Evolutionary conservation across 1,140 invertebrate species (phyloP).

Genomic region (Palaemon carinicauda): DNA sequence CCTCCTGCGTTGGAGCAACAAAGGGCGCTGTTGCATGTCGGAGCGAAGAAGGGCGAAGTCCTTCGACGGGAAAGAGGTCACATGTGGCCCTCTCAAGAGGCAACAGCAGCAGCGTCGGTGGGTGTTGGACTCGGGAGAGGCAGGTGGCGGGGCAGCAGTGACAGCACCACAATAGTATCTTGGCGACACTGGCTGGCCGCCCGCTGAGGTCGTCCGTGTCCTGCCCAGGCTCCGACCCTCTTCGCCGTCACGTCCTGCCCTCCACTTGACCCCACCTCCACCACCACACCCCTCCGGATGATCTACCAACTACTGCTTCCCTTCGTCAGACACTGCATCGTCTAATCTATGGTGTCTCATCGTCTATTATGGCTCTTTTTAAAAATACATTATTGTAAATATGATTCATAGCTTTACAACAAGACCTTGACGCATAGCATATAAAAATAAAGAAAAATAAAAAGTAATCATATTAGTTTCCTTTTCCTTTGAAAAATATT

Average conservation of each 20-base stretch:
- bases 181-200: conserved; percentile 51
- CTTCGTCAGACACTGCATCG: not conserved
- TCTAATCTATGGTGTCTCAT: not conserved
- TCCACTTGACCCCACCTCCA: not conserved
- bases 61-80: not conserved
- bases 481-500: no score
- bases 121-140: not conserved
- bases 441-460: no score
- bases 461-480: no score
- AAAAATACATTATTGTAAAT: no score
- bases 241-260: conserved; percentile 23
- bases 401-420: no score
- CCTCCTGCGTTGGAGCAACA: no score
- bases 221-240: conserved; percentile 11
- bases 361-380: not conserved
- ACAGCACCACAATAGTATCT: conserved; percentile 56
- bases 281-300: not conserved
- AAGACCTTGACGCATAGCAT: no score
- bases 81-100: not conserved
- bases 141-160: conserved; percentile 42
- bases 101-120: not conserved
- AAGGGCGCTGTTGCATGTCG: not conserved
- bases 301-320: not conserved
- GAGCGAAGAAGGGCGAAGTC: not conserved
- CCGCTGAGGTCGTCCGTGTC: conserved; percentile 52